A percentile compares a stretch with the other conserved stretches of the same genome.
Conservation (phyloP, 2,113 vertebrate genomes). For the Archocentrus centrarchus region DNA sequence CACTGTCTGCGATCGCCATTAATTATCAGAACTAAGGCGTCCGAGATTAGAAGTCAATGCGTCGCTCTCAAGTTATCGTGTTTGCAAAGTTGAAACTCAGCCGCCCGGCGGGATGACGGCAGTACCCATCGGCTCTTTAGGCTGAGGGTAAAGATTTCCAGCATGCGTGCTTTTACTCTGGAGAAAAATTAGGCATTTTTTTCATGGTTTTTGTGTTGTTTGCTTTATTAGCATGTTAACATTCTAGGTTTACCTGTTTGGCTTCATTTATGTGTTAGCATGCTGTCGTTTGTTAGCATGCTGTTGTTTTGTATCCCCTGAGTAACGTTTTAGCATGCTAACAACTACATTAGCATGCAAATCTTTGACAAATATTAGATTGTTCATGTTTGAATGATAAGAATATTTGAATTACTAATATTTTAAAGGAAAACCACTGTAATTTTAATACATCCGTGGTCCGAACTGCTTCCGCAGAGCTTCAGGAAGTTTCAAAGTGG, state of each 20-base stretch:
- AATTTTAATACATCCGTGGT: not conserved
- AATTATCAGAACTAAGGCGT: no score
- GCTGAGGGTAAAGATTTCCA: not conserved
- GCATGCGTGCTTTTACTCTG: not conserved
- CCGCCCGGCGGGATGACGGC: no score
- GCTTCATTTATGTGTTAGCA: no score
- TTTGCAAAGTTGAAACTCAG: no score
- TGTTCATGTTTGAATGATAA: conserved; percentile 3
- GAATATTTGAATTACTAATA: not conserved
- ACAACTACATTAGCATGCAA: conserved; percentile 44
- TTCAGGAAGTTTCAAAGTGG: not conserved
- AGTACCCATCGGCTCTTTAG: no score
- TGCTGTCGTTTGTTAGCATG: conserved; percentile 28
- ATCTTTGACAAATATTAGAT: not conserved
- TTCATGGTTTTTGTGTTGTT: not conserved
- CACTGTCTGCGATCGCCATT: no score
- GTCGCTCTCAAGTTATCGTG: no score
- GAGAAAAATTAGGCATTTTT: not conserved
- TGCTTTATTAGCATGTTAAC: no score
- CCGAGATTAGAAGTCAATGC: no score
- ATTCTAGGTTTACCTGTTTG: no score
- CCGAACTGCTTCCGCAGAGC: not conserved
- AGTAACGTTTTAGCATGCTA: conserved; percentile 43
- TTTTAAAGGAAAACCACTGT: conserved; percentile 15
- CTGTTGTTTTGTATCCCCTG: conserved; percentile 45